phyloP scores from a whole-genome alignment of 1,140 invertebrate species.

The Plectrocnemia conspersa region DNA sequence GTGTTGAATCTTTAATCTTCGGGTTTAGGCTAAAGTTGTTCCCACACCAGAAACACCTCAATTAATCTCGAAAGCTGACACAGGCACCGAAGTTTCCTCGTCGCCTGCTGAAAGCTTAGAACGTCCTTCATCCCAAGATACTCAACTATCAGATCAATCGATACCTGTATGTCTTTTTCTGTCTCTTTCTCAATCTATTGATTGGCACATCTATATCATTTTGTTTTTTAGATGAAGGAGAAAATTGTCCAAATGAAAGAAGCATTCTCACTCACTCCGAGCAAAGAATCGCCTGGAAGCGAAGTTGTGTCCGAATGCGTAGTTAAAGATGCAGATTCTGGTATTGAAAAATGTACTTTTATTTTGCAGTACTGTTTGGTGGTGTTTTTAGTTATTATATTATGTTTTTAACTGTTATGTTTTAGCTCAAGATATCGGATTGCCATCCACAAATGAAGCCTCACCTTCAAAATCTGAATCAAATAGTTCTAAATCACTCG shows the following conservation, averaged over 20 bases:
- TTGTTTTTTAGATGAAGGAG: constrained; percentile 24
- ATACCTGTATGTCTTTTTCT: constrained; percentile 18
- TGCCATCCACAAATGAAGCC: constrained; percentile 17
- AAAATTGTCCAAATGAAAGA: constrained; percentile 46
- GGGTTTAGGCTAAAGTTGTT: constrained; percentile 30
- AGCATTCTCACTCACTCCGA: constrained; percentile 37
- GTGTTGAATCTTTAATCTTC: background rate
- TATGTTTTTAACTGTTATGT: constrained; percentile 28
- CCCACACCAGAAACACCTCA: constrained; percentile 34
- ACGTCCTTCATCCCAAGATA: background rate
- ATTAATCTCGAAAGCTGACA: constrained; percentile 20
- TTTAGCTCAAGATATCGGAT: constrained; percentile 36
- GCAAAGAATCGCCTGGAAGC: constrained; percentile 36
- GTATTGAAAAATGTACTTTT: background rate
- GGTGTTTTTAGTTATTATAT: constrained; percentile 1
- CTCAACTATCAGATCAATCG: constrained; percentile 15
- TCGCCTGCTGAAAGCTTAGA: constrained; percentile 3
- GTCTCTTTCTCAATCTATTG: background rate
- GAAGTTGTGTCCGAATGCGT: constrained; percentile 39
- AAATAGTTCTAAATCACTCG: constrained; percentile 47
- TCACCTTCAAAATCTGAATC: constrained; percentile 42
- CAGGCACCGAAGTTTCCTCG: constrained; percentile 8
- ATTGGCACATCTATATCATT: background rate
- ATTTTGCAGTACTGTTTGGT: background rate
- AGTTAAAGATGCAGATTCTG: constrained; percentile 37